These are phyloP conservation scores for Acleris literana DNA, from an alignment of 2,888 invertebrate genomes.

Conservation along the genomic window DNA sequence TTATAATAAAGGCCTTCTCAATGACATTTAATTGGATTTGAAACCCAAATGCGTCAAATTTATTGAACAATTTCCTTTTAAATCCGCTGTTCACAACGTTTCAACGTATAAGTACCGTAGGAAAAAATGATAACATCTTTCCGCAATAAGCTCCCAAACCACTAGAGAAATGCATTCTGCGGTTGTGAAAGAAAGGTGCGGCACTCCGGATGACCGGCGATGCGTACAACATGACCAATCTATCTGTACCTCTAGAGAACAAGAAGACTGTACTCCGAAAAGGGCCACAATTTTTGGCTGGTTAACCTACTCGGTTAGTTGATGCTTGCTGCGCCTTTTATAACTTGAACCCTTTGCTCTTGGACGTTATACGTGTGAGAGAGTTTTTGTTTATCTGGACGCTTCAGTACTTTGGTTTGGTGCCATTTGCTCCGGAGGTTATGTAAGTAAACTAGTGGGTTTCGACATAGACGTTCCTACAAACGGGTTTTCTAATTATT, in stretches of 20 bases:
- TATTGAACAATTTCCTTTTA: no score
- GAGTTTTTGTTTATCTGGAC: conserved; percentile 13
- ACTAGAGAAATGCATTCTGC: conserved; percentile 39
- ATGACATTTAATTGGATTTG: no score
- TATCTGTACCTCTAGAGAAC: not conserved
- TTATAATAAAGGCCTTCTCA: no score
- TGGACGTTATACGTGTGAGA: not conserved
- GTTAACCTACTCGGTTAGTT: conserved; percentile 10
- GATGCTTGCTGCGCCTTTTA: conserved; percentile 16
- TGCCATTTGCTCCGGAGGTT: conserved; percentile 35
- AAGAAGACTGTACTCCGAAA: not conserved
- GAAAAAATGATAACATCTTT: not conserved
- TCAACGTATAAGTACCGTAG: not conserved
- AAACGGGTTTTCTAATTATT: conserved; percentile 37
- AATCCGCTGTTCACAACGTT: not conserved
- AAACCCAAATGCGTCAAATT: no score
- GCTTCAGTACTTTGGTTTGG: conserved; percentile 29
- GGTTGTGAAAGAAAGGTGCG: conserved; percentile 40
- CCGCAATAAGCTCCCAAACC: conserved; percentile 6
- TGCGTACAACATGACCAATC: conserved; percentile 33
- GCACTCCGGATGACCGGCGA: conserved; percentile 39
- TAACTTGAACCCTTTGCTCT: conserved; percentile 20
- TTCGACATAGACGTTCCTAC: conserved; percentile 36
- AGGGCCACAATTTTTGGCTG: not conserved
- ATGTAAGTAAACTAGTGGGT: conserved; percentile 37